Evolutionary conservation across 2,797 vertebrate genomes (phyloP).

Genomic region (Monodelphis domestica): DNA sequence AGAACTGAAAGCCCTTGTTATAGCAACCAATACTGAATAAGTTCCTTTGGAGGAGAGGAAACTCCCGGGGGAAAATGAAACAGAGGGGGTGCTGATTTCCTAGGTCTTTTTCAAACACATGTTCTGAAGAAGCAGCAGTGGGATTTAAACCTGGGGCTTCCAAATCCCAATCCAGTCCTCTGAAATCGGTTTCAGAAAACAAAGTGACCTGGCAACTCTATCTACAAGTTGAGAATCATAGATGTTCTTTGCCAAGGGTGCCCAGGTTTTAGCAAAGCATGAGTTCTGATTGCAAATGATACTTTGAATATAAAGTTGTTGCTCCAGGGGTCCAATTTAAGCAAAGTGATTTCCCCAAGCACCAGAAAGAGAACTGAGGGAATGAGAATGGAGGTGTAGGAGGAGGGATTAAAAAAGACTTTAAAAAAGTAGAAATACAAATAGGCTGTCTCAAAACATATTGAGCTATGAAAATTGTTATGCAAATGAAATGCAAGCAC

Average conservation of each 20-base stretch:
- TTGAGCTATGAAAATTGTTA: neutral
- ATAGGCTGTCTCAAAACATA: neutral
- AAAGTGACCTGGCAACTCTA: neutral
- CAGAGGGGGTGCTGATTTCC: neutral
- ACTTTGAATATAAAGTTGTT: neutral
- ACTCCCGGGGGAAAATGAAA: neutral
- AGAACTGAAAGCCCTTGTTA: neutral
- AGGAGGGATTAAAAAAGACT: neutral
- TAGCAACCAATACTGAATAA: conserved; percentile 1
- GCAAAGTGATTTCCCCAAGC: neutral
- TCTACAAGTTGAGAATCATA: neutral
- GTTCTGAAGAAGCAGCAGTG: neutral
- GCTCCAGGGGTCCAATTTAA: neutral
- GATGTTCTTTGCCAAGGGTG: neutral
- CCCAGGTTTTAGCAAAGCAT: neutral
- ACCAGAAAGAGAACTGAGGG: neutral
- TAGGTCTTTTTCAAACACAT: neutral
- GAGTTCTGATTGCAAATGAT: neutral
- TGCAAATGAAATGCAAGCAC: neutral
- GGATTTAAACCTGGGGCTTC: neutral
- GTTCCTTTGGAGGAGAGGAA: neutral
- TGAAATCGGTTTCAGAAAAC: conserved; percentile 4
- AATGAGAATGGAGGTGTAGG: neutral
- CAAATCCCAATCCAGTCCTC: neutral
- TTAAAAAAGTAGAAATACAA: neutral